Evolutionary conservation across 2,797 vertebrate genomes (phyloP).

Genomic region (Lepilemur septentrionalis): DNA sequence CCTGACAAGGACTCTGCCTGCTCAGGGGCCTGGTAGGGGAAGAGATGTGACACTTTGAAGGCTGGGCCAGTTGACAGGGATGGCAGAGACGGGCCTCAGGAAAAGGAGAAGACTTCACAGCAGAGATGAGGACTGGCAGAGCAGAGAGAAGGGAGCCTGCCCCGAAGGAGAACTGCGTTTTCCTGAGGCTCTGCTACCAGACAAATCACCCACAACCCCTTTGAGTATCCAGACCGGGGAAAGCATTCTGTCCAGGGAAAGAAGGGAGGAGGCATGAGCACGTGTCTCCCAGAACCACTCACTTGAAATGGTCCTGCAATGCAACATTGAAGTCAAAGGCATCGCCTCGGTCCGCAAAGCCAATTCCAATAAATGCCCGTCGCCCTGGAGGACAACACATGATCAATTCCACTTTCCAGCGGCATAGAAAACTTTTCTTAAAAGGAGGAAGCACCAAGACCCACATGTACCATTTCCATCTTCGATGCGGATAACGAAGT

Average conservation of each 20-base stretch:
- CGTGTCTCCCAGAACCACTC: conserved; percentile 75
- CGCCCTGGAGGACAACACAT: conserved; percentile 86
- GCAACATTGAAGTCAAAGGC: conserved; percentile 99
- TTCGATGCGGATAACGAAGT: conserved; percentile 94
- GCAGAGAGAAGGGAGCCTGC: not conserved
- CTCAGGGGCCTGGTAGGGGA: not conserved
- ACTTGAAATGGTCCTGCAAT: conserved; percentile 99
- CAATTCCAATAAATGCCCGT: conserved; percentile 95
- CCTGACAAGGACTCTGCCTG: not conserved
- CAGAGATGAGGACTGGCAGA: not conserved
- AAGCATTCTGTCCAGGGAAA: not conserved
- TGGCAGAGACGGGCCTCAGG: not conserved
- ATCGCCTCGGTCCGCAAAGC: conserved; percentile 96
- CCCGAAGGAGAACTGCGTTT: not conserved
- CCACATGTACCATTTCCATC: conserved; percentile 89
- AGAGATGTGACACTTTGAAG: not conserved
- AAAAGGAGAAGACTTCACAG: no score
- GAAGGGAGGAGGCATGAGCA: not conserved
- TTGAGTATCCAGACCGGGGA: not conserved
- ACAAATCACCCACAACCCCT: not conserved
- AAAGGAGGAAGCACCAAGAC: rapidly evolving
- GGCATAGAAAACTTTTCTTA: not conserved
- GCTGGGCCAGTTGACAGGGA: not conserved
- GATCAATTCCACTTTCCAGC: not conserved
- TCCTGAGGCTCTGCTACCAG: not conserved